Evolutionary conservation across 2,888 invertebrate genomes (phyloP), one percentile per base, ranked within the genome.

Genomic region (Sipha maydis): DNA sequence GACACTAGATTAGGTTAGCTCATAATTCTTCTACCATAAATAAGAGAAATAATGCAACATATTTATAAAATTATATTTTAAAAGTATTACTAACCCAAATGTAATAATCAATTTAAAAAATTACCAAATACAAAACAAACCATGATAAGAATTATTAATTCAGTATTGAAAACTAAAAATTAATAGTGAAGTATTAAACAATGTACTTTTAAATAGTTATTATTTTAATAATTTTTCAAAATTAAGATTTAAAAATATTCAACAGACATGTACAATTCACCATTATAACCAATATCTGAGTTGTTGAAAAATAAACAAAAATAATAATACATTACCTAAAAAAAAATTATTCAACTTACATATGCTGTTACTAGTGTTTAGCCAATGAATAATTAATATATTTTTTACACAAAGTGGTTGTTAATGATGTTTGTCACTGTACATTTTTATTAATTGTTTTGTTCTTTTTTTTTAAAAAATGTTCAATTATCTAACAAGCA

Each of bases 1-100:
- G 28, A 41, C 76, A 77, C 28, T 19, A 31, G 28, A 61, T 77
- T 73, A 83, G 54, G 31, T 21, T 34, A n/a, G 17, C 17, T 83
- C 31, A n/a, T n/a, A 75, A 25, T 73, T 83, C 69, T 71, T 82
- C 3, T 71, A 83, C 56, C 73, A 9, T 19, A 83, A 83, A 19
- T n/a, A 80, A 67, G 41, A 41, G 38, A 80, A 80, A 69, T 34
- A 34, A 34, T 34, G 9, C n/a, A 34, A 79, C 21, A 34, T 79
- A 61, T 79, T 56, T 5, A 56, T 19, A 25, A 56, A 78, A 21
- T 78, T 56, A 1, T 1, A 21, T 78, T 56, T 78, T 78, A 25
- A 31, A 78, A 78, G 11, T 31, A 34, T 25, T 31, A 78, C 28
- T 56, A 8, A 11, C 54, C 61, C 61, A 61, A 61, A 61, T 61